phyloP scores from a whole-genome alignment of 2,888 invertebrate species.

The Microctonus aethiopoides region DNA sequence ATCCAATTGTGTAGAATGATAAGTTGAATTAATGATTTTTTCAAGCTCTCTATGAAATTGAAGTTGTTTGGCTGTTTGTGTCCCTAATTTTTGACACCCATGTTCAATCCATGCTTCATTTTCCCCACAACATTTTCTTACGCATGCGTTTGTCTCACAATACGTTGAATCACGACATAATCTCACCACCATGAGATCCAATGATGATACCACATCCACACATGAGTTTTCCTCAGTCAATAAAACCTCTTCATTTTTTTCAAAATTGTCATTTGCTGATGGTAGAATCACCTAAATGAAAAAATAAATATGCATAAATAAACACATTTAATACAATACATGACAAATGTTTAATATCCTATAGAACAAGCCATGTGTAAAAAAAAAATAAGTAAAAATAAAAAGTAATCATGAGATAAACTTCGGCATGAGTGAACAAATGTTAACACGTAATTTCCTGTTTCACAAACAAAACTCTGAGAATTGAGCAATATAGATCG shows the following conservation, averaged over 20 bases:
- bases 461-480: neutral
- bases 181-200: conserved; percentile 31
- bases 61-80: neutral
- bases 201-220: conserved; percentile 47
- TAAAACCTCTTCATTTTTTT: conserved; percentile 24
- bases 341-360: neutral
- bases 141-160: conserved; percentile 54
- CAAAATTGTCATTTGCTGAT: neutral
- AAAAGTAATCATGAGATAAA: conserved; percentile 1
- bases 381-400: neutral
- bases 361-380: neutral
- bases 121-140: conserved; percentile 64
- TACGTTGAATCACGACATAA: conserved; percentile 42
- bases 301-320: neutral
- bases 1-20: conserved; percentile 2
- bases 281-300: conserved; percentile 41
- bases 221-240: conserved; percentile 50
- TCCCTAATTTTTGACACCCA: conserved; percentile 24
- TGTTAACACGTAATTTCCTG: conserved; percentile 6
- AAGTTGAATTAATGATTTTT: conserved; percentile 5
- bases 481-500: neutral
- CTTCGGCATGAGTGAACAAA: conserved; percentile 18
- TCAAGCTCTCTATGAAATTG: conserved; percentile 31
- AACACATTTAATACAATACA: neutral
- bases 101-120: conserved; percentile 42